These are phyloP conservation scores for Falco peregrinus DNA, from an alignment of 2,797 vertebrate genomes.

Conservation along the genomic window DNA sequence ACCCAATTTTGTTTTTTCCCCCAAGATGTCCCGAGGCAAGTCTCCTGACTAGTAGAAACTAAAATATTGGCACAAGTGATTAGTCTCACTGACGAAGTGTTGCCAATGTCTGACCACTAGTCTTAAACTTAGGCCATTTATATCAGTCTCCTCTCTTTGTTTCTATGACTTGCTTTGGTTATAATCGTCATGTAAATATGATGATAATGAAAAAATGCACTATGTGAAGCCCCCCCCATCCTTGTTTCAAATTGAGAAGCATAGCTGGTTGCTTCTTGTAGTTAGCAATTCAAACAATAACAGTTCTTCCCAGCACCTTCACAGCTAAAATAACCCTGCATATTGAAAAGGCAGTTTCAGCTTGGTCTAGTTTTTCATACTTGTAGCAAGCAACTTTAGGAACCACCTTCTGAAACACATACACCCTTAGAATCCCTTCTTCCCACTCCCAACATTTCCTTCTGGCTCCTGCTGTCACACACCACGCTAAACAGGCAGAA, in stretches of 20 bases:
- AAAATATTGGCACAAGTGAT: background rate
- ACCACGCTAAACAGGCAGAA: background rate
- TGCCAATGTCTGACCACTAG: background rate
- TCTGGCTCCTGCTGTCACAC: background rate
- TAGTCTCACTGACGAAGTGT: background rate
- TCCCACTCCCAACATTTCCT: background rate
- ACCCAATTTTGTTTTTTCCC: background rate
- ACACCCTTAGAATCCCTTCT: constrained; percentile 9
- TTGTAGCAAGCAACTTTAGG: background rate
- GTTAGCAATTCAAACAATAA: background rate
- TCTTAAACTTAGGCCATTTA: background rate
- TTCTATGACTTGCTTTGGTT: background rate
- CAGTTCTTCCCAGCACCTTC: background rate
- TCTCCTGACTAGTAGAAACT: background rate
- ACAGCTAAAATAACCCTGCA: background rate
- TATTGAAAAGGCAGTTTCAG: background rate
- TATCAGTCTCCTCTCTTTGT: background rate
- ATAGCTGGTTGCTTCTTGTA: background rate
- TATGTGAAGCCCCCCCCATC: background rate
- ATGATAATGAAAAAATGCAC: background rate
- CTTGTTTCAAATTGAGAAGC: background rate
- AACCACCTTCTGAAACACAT: constrained; percentile 36
- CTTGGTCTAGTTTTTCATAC: constrained; percentile 4
- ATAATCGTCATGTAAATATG: background rate
- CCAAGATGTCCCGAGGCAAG: background rate